Evolutionary conservation across 2,113 vertebrate genomes (phyloP), one percentile per base, ranked within the genome.

Genomic region (Apteryx owenii): DNA sequence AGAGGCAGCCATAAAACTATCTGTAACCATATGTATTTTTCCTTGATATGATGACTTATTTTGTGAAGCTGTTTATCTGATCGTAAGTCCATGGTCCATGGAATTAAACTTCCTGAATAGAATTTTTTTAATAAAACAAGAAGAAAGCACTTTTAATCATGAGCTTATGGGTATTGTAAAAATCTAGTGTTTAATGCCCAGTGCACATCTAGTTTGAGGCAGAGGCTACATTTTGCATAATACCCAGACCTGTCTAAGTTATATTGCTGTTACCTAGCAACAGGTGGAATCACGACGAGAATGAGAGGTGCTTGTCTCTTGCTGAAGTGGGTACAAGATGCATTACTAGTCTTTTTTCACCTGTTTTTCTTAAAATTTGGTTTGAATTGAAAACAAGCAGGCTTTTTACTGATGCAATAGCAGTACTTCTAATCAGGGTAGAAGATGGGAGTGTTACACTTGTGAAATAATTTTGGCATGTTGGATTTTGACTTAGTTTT

Each of bases 281-380:
- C 71, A 95, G 94, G 95, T 97, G 85, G 94, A 93, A 98, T 96
- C 58, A n/a, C 38, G 89, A 96, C 76, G 96, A 97, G 94, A 94
- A 92, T 70, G 72, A 87, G 94, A 85, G 91, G 90, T 90, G 95
- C 96, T 96, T 83, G 75, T 85, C 92, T 93, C 96, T 96, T 86
- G 88, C 92, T 95, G 96, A 81, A 77, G 91, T 91, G 95, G 94
- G 85, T 88, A 91, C 91, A 50, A 66, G 97, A 96, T 93, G 94
- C 95, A 81, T 83, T 89, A 9, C 78, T 58, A 61, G 81, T 89
- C 84, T 96, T 88, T 75, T 84, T 82, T 81, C 44, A 90, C 93
- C 94, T 85, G 87, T 85, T 96, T 94, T 76, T 90, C 60, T 93
- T 89, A 97, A 89, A 93, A 86, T 78, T 81, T 61, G 91, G 60